These are phyloP conservation scores for Trissolcus brochymenae DNA, from an alignment of 2,888 invertebrate species.

Conservation along the genomic window DNA sequence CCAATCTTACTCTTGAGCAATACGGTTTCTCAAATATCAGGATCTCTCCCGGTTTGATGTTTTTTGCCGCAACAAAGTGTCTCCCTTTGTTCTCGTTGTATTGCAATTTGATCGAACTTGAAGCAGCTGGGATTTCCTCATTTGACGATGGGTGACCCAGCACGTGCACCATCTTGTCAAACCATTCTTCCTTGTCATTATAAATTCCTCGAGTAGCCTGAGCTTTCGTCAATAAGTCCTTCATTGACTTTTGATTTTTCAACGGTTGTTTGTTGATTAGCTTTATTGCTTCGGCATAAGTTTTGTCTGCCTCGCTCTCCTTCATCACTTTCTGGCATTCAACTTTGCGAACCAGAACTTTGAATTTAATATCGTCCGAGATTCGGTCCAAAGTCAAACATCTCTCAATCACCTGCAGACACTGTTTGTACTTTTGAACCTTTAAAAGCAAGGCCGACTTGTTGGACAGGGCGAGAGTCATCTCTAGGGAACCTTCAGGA, in stretches of 20 bases:
- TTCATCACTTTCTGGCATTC: conserved; percentile 73
- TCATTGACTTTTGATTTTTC: neutral
- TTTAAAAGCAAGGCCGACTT: conserved; percentile 85
- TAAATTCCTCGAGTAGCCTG: neutral
- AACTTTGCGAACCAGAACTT: conserved; percentile 80
- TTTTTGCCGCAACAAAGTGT: conserved; percentile 82
- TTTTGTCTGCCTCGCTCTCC: neutral
- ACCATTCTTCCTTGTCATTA: neutral
- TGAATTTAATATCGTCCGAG: conserved; percentile 80
- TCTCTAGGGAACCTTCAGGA: conserved; percentile 78
- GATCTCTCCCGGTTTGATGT: conserved; percentile 85
- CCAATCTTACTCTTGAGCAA: conserved; percentile 79
- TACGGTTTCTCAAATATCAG: conserved; percentile 87
- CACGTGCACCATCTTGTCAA: neutral
- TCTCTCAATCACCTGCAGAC: conserved; percentile 82
- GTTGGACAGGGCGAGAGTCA: conserved; percentile 84
- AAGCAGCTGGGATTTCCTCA: conserved; percentile 80
- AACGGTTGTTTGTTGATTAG: neutral
- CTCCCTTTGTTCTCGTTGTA: conserved; percentile 81
- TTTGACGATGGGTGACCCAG: conserved; percentile 62
- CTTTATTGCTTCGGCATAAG: neutral
- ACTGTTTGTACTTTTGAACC: conserved; percentile 81
- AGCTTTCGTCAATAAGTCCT: neutral
- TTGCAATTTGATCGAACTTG: conserved; percentile 80
- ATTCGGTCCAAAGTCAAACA: conserved; percentile 79